Evolutionary conservation across 2,797 vertebrate species (phyloP).

Genomic region (Pyrocephalus nanus): DNA sequence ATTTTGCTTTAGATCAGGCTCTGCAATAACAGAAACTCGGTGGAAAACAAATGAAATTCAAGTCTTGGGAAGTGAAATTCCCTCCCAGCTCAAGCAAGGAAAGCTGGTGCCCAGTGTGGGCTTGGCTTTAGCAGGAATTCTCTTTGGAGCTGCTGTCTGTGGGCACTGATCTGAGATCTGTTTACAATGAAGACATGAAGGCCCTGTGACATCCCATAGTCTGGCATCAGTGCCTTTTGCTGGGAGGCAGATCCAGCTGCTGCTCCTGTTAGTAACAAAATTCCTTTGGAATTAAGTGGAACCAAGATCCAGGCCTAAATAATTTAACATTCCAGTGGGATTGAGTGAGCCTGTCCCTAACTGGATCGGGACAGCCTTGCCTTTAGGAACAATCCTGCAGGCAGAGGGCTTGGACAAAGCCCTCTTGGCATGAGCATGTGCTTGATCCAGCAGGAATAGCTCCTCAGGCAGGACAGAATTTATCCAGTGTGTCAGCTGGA

Average conservation of each 20-base stretch:
- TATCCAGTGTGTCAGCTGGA: not conserved
- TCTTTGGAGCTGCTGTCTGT: no score
- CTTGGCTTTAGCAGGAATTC: not conserved
- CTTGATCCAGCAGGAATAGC: not conserved
- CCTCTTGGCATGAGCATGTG: not conserved
- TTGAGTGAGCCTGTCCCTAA: not conserved
- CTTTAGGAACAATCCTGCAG: not conserved
- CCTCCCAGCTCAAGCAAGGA: not conserved
- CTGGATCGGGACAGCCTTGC: not conserved
- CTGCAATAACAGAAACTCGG: not conserved
- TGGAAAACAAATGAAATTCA: not conserved
- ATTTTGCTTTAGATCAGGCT: not conserved
- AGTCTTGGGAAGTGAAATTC: not conserved
- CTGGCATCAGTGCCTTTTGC: not conserved
- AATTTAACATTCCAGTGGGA: not conserved
- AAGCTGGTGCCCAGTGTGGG: rapidly evolving
- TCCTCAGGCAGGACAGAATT: not conserved
- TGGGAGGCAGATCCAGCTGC: not conserved
- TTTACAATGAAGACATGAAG: not conserved
- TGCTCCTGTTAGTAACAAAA: not conserved
- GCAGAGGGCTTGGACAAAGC: not conserved
- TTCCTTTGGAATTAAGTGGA: not conserved
- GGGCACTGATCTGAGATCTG: not conserved
- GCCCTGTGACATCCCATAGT: not conserved
- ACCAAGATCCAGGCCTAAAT: not conserved